Percentiles rank a stretch among this genome's conserved stretches.
Evolutionary conservation across 2,888 invertebrate genomes (phyloP).

Genomic region (Serripes groenlandicus): DNA sequence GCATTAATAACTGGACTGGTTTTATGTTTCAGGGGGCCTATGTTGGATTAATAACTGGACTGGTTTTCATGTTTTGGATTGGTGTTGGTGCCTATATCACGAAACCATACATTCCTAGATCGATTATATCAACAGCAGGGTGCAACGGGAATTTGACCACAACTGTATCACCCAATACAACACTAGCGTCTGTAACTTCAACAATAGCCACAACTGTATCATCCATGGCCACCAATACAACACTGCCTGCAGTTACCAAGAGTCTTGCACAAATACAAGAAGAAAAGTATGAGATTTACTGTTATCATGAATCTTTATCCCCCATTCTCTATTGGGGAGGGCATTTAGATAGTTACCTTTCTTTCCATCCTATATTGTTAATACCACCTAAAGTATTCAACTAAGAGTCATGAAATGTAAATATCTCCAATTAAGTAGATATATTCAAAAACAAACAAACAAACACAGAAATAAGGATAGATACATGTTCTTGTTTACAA

Average conservation of each 20-base stretch:
- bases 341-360: too few relatives aligned
- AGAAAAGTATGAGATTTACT: conserved; percentile 36
- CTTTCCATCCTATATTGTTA: too few relatives aligned
- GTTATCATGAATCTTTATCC: too few relatives aligned
- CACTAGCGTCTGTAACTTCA: conserved; percentile 15
- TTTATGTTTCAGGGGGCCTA: conserved; percentile 90
- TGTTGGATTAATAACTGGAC: conserved; percentile 89
- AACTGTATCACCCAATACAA: conserved; percentile 41
- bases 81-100: conserved; percentile 92
- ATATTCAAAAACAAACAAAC: too few relatives aligned
- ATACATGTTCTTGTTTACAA: too few relatives aligned
- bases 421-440: too few relatives aligned
- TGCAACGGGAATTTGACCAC: conserved; percentile 77
- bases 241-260: conserved; percentile 25
- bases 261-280: conserved; percentile 35
- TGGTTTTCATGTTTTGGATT: conserved; percentile 92
- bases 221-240: conserved; percentile 18
- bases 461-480: too few relatives aligned
- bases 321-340: too few relatives aligned
- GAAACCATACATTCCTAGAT: conserved; percentile 67
- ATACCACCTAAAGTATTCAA: too few relatives aligned
- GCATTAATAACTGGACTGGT: too few relatives aligned
- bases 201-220: conserved; percentile 17
- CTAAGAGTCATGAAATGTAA: too few relatives aligned
- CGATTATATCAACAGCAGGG: conserved; percentile 52